These are phyloP conservation scores for Thryonomys swinderianus DNA, from an alignment of 2,113 vertebrate genomes.

Conservation along the genomic window DNA sequence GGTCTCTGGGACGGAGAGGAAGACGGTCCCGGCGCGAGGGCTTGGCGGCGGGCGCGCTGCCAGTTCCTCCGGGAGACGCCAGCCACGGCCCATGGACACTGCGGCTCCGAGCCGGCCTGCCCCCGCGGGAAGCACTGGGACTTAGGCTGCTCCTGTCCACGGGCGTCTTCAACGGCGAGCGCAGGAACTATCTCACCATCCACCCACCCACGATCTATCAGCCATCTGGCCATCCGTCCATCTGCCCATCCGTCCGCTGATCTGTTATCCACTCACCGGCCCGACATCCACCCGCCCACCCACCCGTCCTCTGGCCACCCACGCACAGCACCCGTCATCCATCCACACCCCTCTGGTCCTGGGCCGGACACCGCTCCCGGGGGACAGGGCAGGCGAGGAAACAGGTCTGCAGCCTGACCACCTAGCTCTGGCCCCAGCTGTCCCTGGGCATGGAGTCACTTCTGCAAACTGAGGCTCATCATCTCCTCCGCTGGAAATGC, in stretches of 20 bases:
- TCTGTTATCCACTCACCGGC: neutral
- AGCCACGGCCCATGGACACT: rapidly evolving
- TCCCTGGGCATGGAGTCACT: rapidly evolving
- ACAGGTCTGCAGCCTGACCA: too few relatives aligned
- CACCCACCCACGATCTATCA: rapidly evolving
- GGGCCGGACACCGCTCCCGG: neutral
- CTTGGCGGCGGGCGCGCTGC: neutral
- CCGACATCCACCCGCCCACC: neutral
- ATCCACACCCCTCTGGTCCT: neutral
- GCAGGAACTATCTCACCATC: neutral
- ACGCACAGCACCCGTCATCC: neutral
- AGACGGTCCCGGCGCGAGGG: rapidly evolving
- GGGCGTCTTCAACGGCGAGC: neutral
- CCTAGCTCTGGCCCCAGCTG: neutral
- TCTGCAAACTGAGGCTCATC: too few relatives aligned
- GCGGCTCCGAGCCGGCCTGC: rapidly evolving
- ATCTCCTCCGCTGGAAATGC: too few relatives aligned
- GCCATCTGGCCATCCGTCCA: neutral
- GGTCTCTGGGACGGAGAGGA: rapidly evolving
- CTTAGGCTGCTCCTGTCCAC: neutral
- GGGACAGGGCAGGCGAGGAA: rapidly evolving
- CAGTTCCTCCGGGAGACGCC: neutral
- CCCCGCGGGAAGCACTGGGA: rapidly evolving
- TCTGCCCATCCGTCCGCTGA: too few relatives aligned
- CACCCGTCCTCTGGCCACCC: neutral